phyloP scores from a whole-genome alignment of 1,140 invertebrate genomes.

The Sycophaga agraensis region DNA sequence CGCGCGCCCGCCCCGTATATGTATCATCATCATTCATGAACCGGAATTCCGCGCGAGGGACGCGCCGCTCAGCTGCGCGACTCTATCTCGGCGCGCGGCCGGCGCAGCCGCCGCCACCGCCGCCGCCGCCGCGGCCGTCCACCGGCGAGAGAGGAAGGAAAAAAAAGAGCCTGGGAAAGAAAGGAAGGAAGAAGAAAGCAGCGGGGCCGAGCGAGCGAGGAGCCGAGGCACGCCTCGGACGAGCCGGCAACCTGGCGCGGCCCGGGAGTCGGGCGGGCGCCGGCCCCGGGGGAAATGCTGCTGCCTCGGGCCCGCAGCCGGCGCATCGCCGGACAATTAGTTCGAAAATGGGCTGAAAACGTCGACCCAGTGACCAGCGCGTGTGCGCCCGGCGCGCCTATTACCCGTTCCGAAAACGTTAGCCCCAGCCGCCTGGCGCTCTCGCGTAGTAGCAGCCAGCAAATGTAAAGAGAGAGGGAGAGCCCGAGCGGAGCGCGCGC shows the following conservation, averaged over 20 bases:
- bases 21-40: constrained; percentile 11
- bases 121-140: background rate
- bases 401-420: constrained; percentile 49
- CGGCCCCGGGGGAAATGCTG: too few relatives aligned
- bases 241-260: too few relatives aligned
- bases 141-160: background rate
- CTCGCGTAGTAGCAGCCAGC: constrained; percentile 2
- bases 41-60: background rate
- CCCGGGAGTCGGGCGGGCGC: too few relatives aligned
- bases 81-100: background rate
- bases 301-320: too few relatives aligned
- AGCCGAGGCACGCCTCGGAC: too few relatives aligned
- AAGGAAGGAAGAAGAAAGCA: too few relatives aligned
- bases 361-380: constrained; percentile 44
- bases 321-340: constrained; percentile 35
- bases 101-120: too few relatives aligned
- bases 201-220: too few relatives aligned
- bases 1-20: background rate
- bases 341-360: constrained; percentile 45
- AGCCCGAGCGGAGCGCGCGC: background rate
- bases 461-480: constrained; percentile 13
- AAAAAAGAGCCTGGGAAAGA: constrained; percentile 10
- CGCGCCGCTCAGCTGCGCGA: too few relatives aligned
- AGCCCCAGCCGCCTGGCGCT: constrained; percentile 53
- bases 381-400: constrained; percentile 27